Evolutionary conservation across 2,888 invertebrate genomes (phyloP), one percentile per base, ranked within the genome.

Genomic region (Agrotis ipsilon): DNA sequence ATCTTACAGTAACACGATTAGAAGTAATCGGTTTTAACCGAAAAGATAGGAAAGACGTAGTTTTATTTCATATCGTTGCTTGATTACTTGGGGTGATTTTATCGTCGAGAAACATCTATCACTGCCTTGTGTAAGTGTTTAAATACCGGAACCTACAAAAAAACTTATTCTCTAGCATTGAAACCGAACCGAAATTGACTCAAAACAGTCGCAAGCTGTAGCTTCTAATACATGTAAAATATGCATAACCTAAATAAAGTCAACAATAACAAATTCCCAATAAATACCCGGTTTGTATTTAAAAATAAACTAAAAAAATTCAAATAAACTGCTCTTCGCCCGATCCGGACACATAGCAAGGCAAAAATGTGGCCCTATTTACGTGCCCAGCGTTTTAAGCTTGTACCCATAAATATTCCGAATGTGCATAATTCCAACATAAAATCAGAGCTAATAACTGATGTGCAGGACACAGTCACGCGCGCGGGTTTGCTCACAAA

Each of bases 1-100:
- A 90, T 90, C 84, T 87, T 81, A 78, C 68, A 78, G 81, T 81
- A 88, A 91, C 82, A 83, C 86, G 90, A 91, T 90, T 90, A 88
- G 43, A 72, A 81, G 76, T 78, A 81, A 83, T 85, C 84, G 78
- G 75, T 83, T 78, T 72, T 69, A 66, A 73, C 74, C 18, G 51
- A 57, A 24, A 60, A 72, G 61, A 78, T 71, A 55, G 48, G 69
- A 79, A 69, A 32, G 59, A 75, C 70, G 68, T 72, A 77, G 62
- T 71, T 79, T 64, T 21, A 52, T 72, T 80, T 84, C 32, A 72
- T 72, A 69, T 69, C 55, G 11, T 19, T 58, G 6, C 16, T 52
- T 57, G 59, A 52, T 75, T 61, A 49, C 43, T 51, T 51, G 11
- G 51, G 27, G 39, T 46, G 39, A 27, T 18, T n/a, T 58, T 43